Percentiles rank a stretch among this genome's conserved stretches.
Conservation (phyloP, 2,888 invertebrate species). For the Cotesia congregata region DNA sequence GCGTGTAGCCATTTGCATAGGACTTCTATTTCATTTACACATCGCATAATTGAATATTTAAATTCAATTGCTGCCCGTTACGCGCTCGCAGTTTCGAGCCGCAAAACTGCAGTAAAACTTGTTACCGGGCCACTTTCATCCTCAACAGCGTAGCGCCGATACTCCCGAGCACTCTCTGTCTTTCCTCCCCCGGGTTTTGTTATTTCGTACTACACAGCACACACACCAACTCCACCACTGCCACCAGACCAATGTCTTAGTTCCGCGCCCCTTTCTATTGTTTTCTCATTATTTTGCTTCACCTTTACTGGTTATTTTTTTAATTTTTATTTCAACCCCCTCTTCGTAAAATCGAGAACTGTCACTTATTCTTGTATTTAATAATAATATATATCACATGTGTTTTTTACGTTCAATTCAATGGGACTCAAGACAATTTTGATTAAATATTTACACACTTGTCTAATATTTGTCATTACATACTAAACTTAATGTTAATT, state of each 20-base stretch:
- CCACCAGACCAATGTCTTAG: too few species aligned
- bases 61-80: conserved; percentile 71
- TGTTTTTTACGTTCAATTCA: background rate
- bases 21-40: conserved; percentile 74
- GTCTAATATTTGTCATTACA: background rate
- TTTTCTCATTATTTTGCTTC: conserved; percentile 28
- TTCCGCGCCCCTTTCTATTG: conserved; percentile 33
- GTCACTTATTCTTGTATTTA: too few species aligned
- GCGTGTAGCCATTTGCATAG: conserved; percentile 72
- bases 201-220: too few species aligned
- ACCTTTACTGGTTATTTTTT: conserved; percentile 4
- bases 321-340: conserved; percentile 11
- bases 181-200: conserved; percentile 3
- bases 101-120: conserved; percentile 71
- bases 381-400: background rate
- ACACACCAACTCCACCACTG: too few species aligned
- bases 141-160: conserved; percentile 53
- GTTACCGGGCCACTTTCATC: conserved; percentile 69
- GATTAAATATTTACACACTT: background rate
- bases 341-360: background rate
- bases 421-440: background rate
- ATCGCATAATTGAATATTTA: conserved; percentile 73
- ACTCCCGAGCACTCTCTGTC: conserved; percentile 25
- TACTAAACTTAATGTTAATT: too few species aligned
- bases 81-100: conserved; percentile 70